Conservation (phyloP, 2,888 invertebrate genomes). For the Agrilus cyanescens region DNA sequence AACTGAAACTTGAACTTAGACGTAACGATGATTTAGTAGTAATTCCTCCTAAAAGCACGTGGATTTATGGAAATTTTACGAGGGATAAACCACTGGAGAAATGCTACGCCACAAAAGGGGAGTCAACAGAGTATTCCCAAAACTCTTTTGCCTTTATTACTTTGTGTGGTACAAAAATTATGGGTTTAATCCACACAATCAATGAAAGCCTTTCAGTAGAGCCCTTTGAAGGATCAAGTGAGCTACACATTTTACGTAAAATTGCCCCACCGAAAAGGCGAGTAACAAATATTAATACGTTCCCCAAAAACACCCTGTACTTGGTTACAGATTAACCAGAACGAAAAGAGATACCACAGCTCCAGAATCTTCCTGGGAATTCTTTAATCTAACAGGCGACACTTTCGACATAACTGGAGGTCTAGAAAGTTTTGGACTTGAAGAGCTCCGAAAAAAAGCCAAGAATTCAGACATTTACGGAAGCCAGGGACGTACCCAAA, state of each 20-base stretch:
- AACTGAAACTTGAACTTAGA: constrained; percentile 25
- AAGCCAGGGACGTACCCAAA: no score
- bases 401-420: constrained; percentile 32
- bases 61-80: constrained; percentile 19
- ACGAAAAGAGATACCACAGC: no score
- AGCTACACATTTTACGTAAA: not conserved
- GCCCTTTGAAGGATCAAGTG: constrained; percentile 17
- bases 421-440: constrained; percentile 14
- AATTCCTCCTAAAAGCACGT: constrained; percentile 2
- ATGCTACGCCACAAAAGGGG: constrained; percentile 26
- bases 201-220: constrained; percentile 25
- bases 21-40: not conserved
- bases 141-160: constrained; percentile 24
- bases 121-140: constrained; percentile 21
- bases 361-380: constrained; percentile 13
- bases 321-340: no score
- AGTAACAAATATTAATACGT: not conserved
- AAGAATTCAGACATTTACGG: constrained; percentile 6
- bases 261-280: no score
- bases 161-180: constrained; percentile 22
- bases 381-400: constrained; percentile 39
- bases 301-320: not conserved
- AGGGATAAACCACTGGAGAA: constrained; percentile 11
- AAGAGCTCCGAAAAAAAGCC: constrained; percentile 6
- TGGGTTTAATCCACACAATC: constrained; percentile 25